Percentiles rank a stretch among this genome's conserved stretches.
These are phyloP conservation scores for Danio rerio DNA, from an alignment of 2,113 vertebrate species.

Conservation along the genomic window GRCz12tu NC_133185.1:25908001-25908500, in stretches of 20 bases:
- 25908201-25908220: slow-evolving; percentile 55
- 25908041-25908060: slow-evolving; percentile 52
- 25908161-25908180: slow-evolving; percentile 60
- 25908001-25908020: slow-evolving; percentile 47
- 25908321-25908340: slow-evolving; percentile 62
- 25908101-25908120: slow-evolving; percentile 60
- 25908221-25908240: slow-evolving; percentile 57
- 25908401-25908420: slow-evolving; percentile 73
- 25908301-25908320: slow-evolving; percentile 62
- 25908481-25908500: slow-evolving; percentile 35
- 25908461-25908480: slow-evolving; percentile 8
- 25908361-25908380: slow-evolving; percentile 60
- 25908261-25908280: slow-evolving; percentile 49
- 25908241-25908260: slow-evolving; percentile 41
- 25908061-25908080: slow-evolving; percentile 54
- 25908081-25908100: slow-evolving; percentile 50
- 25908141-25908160: slow-evolving; percentile 49
- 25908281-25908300: slow-evolving; percentile 59
- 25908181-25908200: slow-evolving; percentile 58
- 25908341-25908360: slow-evolving; percentile 70
- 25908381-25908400: slow-evolving; percentile 70
- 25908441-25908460: slow-evolving; percentile 54
- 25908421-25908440: slow-evolving; percentile 66
- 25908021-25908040: slow-evolving; percentile 59
- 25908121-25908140: slow-evolving; percentile 63